Evolutionary conservation across 2,113 vertebrate species (phyloP).

Genomic region (Gadus macrocephalus): DNA sequence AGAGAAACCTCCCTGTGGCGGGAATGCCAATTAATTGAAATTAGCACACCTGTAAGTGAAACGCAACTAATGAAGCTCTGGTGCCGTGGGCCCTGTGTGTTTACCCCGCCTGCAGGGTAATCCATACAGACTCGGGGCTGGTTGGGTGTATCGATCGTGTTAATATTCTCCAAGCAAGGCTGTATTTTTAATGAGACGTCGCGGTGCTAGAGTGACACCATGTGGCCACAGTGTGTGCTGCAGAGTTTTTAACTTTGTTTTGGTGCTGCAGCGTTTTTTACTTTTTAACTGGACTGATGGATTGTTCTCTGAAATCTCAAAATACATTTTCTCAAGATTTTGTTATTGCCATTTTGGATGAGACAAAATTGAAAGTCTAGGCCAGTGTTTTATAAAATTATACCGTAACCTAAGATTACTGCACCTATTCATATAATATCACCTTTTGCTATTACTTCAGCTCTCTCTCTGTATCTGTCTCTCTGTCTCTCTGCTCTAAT

Average conservation of each 20-base stretch:
- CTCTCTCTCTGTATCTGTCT: too few species aligned
- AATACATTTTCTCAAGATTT: too few species aligned
- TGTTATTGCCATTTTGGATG: too few species aligned
- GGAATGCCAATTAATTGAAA: slow-evolving; percentile 63
- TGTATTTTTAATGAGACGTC: background rate
- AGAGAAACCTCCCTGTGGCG: slow-evolving; percentile 31
- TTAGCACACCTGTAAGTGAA: slow-evolving; percentile 56
- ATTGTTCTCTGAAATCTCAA: background rate
- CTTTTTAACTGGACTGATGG: background rate
- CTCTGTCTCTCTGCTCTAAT: too few species aligned
- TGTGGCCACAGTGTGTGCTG: slow-evolving; percentile 42
- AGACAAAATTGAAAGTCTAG: too few species aligned
- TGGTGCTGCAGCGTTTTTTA: slow-evolving; percentile 19
- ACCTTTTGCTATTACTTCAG: too few species aligned
- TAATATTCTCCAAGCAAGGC: background rate
- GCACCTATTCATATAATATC: too few species aligned
- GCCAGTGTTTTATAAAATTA: too few species aligned
- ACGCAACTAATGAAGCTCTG: slow-evolving; percentile 58
- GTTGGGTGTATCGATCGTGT: background rate
- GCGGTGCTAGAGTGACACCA: slow-evolving; percentile 59
- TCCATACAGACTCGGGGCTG: slow-evolving; percentile 51
- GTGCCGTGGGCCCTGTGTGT: slow-evolving; percentile 39
- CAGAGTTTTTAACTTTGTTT: background rate
- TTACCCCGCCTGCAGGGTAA: slow-evolving; percentile 43
- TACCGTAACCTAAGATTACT: too few species aligned